Conservation (phyloP, 2,888 invertebrate genomes). For the Chydorus sphaericus region DNA sequence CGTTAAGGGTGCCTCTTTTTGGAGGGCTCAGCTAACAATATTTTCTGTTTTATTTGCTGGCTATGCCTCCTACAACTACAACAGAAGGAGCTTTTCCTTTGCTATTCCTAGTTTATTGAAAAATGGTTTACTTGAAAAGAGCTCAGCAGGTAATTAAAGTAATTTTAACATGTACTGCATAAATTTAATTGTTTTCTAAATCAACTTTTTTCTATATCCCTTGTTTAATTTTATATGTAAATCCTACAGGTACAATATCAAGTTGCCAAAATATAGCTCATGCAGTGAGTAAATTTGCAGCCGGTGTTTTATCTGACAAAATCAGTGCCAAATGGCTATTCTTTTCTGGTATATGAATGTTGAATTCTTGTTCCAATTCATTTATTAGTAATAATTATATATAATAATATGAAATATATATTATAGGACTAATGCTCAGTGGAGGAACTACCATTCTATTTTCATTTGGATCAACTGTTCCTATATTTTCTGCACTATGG, state of each 20-base stretch:
- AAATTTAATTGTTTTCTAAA: not conserved
- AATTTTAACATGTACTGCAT: not conserved
- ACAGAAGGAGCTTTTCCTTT: slow-evolving; percentile 31
- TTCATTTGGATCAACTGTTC: slow-evolving; percentile 12
- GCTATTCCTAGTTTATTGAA: slow-evolving; percentile 30
- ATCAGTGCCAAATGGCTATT: slow-evolving; percentile 29
- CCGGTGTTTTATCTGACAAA: slow-evolving; percentile 31
- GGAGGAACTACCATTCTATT: slow-evolving; percentile 29
- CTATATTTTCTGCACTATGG: slow-evolving; percentile 28
- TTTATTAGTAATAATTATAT: not conserved
- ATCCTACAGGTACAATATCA: slow-evolving; percentile 28
- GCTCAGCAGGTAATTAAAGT: slow-evolving; percentile 30
- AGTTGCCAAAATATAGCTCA: slow-evolving; percentile 33
- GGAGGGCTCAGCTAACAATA: slow-evolving; percentile 15
- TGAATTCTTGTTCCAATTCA: no score
- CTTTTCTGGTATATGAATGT: slow-evolving; percentile 20
- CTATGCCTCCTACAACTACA: slow-evolving; percentile 29
- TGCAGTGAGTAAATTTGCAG: slow-evolving; percentile 32
- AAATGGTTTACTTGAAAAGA: slow-evolving; percentile 28
- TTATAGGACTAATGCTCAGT: slow-evolving; percentile 26
- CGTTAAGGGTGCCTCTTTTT: not conserved
- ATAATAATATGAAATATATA: no score
- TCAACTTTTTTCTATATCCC: not conserved
- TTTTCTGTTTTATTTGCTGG: slow-evolving; percentile 28
- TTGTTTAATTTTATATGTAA: slow-evolving; percentile 4